Evolutionary conservation across 2,113 vertebrate species (phyloP), one percentile per base, ranked within the genome.

Genomic region (Loxodonta africana): DNA sequence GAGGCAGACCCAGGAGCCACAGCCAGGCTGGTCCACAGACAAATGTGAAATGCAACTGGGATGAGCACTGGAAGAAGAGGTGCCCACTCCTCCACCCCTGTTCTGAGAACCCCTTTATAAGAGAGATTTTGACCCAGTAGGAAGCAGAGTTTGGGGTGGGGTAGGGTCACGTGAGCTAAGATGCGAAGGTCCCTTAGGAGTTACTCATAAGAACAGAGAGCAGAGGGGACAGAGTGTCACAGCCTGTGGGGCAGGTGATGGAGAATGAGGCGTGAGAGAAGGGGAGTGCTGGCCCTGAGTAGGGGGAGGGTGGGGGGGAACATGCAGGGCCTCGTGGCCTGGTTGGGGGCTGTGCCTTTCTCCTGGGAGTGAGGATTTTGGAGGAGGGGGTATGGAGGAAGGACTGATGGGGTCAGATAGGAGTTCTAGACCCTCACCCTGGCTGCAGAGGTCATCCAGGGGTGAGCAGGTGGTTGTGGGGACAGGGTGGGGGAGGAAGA

Each of bases 401-500:
- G 48, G 26, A 33, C 15, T 28, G 51, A 21, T 30, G 6, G 41
- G 60, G 41, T 67, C 21, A 37, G 60, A 26, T 5, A 28, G 30
- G 41, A 57, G 53, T 33, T 78, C 60, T 77, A 41, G 8, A 44
- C 76, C 57, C 23, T 25, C 12, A 1, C 11, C 30, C 4, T 30
- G 8, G 12, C 33, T 37, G 6, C 15, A 14, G 53, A 57, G 53
- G 53, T 57, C 53, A 67, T 21, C 3, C 26, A 20, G 37, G 69
- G 14, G 67, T 57, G 8, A 78, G 44, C 65, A 1, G 37, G 30
- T 5, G 25, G 65, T 8, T 37, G 26, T 33, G 69, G 12, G 4
- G 30, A 28, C 30, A 53, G n/a, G 1, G 21, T 10, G 15, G 6
- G 6, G 6, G 9, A 5, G 0, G 20, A 0, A 25, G 0, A 11